Evolutionary conservation across 92 coral and sea anemone genomes (phyloP).

Genomic region (Pocillopora grandis): DNA sequence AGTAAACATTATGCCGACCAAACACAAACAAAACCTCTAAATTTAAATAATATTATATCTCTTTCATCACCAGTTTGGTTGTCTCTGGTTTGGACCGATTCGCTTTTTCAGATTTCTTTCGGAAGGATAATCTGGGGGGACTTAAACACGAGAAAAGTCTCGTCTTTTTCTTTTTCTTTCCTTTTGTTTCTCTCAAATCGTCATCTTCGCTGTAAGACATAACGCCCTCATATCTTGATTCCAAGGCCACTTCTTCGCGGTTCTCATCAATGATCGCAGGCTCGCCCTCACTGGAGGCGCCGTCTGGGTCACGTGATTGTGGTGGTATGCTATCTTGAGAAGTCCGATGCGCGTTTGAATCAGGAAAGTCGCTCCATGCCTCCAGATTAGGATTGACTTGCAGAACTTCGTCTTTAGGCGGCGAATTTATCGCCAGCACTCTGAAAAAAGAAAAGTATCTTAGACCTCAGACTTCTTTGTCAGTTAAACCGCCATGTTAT

Average conservation of each 20-base stretch:
- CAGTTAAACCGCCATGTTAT: background rate
- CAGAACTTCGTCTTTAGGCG: constrained; percentile 5
- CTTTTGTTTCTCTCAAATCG: background rate
- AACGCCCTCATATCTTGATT: background rate
- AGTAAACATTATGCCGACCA: background rate
- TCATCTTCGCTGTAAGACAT: background rate
- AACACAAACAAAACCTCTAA: background rate
- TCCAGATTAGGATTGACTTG: constrained; percentile 21
- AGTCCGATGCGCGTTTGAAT: constrained; percentile 31
- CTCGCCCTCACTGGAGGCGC: constrained; percentile 49
- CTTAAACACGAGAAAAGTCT: constrained; percentile 50
- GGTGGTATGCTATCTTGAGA: constrained; percentile 26
- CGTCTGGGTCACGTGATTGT: constrained; percentile 65
- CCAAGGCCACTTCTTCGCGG: constrained; percentile 4
- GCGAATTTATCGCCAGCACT: constrained; percentile 1
- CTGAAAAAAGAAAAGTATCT: constrained; percentile 5
- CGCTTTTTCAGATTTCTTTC: constrained; percentile 38
- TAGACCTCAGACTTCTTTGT: background rate
- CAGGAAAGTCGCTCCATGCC: constrained; percentile 45
- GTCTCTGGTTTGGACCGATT: constrained; percentile 7
- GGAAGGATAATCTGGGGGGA: constrained; percentile 52
- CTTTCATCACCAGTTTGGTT: constrained; percentile 14
- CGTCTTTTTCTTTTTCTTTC: constrained; percentile 13
- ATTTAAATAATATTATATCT: background rate
- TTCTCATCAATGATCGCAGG: constrained; percentile 26